Evolutionary conservation across 2,888 invertebrate species (phyloP).

Genomic region (Aplocera efformata): DNA sequence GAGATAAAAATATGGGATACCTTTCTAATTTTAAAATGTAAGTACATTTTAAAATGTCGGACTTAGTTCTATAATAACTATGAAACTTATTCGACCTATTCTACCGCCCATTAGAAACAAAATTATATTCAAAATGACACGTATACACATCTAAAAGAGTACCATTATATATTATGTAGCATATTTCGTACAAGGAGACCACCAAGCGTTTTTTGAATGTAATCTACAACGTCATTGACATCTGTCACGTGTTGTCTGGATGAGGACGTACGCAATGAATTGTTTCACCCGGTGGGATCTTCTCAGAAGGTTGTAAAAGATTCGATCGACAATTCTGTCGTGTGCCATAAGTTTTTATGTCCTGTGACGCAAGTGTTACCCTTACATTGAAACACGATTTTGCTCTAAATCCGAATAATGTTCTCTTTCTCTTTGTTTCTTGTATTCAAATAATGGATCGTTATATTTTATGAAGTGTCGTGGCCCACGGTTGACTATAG

Average conservation of each 20-base stretch:
- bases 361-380: constrained; percentile 46
- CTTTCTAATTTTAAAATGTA: too few species aligned
- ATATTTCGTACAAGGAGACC: too few species aligned
- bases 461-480: constrained; percentile 17
- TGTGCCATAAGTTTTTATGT: constrained; percentile 47
- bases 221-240: too few species aligned
- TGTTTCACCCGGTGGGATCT: constrained; percentile 50
- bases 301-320: constrained; percentile 29
- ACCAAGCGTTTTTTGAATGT: too few species aligned
- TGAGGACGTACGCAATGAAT: constrained; percentile 38
- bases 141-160: too few species aligned
- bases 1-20: too few species aligned
- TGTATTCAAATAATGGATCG: constrained; percentile 28
- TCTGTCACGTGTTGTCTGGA: constrained; percentile 3
- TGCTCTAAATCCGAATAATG: constrained; percentile 35
- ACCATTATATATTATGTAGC: too few species aligned
- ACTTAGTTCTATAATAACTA: too few species aligned
- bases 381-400: constrained; percentile 38
- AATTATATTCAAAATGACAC: too few species aligned
- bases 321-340: constrained; percentile 18
- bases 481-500: constrained; percentile 36
- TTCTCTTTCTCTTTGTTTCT: constrained; percentile 33
- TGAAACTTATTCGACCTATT: too few species aligned
- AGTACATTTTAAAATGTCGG: too few species aligned
- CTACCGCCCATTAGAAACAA: too few species aligned